phyloP scores from a whole-genome alignment of 2,113 vertebrate species.

The Redunca redunca region DNA sequence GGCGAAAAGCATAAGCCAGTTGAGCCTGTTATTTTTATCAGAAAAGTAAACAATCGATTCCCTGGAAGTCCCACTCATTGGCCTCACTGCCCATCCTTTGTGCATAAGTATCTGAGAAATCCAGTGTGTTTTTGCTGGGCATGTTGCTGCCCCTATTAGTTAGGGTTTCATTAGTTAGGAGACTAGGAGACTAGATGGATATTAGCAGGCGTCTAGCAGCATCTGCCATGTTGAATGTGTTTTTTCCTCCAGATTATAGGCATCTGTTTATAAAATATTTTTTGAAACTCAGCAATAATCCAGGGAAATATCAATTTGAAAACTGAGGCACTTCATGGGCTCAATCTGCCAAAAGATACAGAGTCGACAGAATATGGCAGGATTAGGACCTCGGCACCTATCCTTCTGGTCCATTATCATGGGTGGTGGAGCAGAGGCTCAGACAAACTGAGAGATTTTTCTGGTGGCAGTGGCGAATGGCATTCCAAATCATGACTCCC shows the following conservation, averaged over 20 bases:
- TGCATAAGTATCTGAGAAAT: not conserved
- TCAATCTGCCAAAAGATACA: not conserved
- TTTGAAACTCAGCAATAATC: not conserved
- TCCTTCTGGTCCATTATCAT: not conserved
- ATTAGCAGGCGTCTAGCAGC: not conserved
- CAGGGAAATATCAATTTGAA: not conserved
- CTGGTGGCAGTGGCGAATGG: fast-evolving
- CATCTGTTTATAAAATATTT: not conserved
- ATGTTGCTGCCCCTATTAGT: not conserved
- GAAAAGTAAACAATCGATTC: slow-evolving; percentile 30
- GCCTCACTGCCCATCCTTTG: not conserved
- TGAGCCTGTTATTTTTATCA: slow-evolving; percentile 39
- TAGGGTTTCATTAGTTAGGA: not conserved
- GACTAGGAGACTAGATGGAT: not conserved
- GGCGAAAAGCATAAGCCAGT: not conserved
- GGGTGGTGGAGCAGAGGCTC: not conserved
- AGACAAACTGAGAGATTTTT: not conserved
- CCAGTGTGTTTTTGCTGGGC: not conserved
- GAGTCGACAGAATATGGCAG: not conserved
- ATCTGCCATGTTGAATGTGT: not conserved
- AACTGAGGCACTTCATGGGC: not conserved
- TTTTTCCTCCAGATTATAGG: not conserved
- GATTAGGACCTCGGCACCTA: not conserved
- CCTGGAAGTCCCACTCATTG: not conserved
- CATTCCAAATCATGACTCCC: not conserved